phyloP scores from a whole-genome alignment of 2,113 vertebrate genomes.

The Crotalus helleri region DNA sequence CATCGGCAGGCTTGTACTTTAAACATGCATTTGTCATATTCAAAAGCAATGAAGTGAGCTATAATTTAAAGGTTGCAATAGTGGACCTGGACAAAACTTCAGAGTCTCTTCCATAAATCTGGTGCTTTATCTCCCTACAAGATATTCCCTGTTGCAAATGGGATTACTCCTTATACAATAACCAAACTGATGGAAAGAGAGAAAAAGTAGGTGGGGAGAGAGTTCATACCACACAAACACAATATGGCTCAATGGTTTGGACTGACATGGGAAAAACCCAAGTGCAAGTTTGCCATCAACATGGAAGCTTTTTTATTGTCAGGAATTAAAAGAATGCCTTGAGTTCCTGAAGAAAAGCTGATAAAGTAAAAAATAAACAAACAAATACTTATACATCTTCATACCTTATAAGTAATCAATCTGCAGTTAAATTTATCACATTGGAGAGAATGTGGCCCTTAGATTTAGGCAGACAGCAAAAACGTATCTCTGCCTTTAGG shows the following conservation, averaged over 20 bases:
- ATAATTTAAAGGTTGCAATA: neutral
- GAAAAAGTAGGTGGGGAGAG: neutral
- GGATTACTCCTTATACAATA: neutral
- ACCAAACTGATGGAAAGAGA: neutral
- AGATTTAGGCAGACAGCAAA: conserved; percentile 11
- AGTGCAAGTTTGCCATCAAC: neutral
- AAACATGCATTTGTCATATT: neutral
- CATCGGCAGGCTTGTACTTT: neutral
- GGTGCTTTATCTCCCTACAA: neutral
- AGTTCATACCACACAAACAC: neutral
- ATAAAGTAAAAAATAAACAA: neutral
- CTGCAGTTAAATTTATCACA: neutral
- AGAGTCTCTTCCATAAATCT: neutral
- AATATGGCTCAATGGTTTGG: neutral
- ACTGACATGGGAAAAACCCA: neutral
- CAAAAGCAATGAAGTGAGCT: neutral
- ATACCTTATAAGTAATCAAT: neutral
- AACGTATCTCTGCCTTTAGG: conserved; percentile 32
- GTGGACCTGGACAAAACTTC: neutral
- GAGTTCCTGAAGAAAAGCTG: neutral
- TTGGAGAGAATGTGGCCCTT: neutral
- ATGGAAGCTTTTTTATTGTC: neutral
- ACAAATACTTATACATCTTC: neutral
- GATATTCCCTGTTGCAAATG: too few species aligned
- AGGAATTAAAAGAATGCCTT: neutral